Conservation (phyloP, 2,888 invertebrate species). For the Melieria picta region DNA sequence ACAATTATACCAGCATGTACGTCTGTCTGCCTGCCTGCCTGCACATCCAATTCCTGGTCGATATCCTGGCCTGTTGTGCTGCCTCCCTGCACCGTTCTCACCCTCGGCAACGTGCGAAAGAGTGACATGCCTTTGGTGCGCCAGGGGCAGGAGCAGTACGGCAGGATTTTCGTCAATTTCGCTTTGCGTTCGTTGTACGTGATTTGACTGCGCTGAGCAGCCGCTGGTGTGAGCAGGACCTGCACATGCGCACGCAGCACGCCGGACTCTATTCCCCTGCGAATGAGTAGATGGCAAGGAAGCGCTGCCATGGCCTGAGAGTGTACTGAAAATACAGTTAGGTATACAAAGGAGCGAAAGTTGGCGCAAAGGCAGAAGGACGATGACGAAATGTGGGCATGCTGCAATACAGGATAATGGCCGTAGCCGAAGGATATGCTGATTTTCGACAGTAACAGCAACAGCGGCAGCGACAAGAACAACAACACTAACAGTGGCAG, state of each 20-base stretch:
- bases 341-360: conserved; percentile 10
- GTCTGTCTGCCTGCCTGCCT: neutral
- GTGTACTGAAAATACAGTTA: neutral
- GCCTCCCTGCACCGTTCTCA: conserved; percentile 2
- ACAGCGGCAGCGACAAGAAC: conserved; percentile 7
- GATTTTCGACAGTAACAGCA: conserved; percentile 30
- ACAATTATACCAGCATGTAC: neutral
- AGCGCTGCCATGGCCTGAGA: neutral
- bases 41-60: conserved; percentile 50
- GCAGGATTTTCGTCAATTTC: neutral
- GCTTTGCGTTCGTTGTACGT: neutral
- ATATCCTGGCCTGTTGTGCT: conserved; percentile 5
- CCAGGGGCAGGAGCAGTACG: too few relatives aligned
- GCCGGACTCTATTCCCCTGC: conserved; percentile 6
- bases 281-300: neutral
- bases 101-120: neutral
- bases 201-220: neutral
- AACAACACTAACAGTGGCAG: neutral
- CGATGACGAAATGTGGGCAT: conserved; percentile 19
- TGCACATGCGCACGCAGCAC: conserved; percentile 39
- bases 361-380: conserved; percentile 10
- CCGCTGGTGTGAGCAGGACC: conserved; percentile 9
- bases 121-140: neutral
- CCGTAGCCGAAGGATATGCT: conserved; percentile 42
- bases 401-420: conserved; percentile 41